Percentiles rank a stretch among this genome's conserved stretches.
phyloP scores from a whole-genome alignment of 2,797 vertebrate genomes.

The Sebastes minor region DNA sequence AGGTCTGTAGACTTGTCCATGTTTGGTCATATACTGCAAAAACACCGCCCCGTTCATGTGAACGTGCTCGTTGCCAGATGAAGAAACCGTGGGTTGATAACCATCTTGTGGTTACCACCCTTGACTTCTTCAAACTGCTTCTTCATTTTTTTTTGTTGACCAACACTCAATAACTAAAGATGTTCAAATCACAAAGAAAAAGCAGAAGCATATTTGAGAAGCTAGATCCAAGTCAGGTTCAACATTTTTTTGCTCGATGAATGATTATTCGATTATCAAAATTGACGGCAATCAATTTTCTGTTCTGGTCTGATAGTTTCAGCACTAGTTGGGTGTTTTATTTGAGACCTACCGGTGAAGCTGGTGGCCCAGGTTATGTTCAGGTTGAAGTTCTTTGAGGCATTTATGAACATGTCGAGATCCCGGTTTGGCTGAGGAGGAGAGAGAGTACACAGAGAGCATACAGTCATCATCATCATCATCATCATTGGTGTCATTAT shows the following conservation, averaged over 20 bases:
- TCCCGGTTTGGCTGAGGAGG: conserved; percentile 92
- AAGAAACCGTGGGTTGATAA: too few species aligned
- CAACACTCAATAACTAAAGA: too few species aligned
- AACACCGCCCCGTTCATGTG: too few species aligned
- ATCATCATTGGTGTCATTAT: background rate
- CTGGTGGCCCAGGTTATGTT: conserved; percentile 98
- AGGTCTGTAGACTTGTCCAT: rapidly evolving
- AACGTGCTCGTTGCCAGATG: too few species aligned
- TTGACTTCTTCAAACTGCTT: background rate
- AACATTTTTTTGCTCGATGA: background rate
- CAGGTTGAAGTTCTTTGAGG: conserved; percentile 99
- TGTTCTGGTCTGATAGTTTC: background rate
- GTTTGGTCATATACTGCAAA: too few species aligned
- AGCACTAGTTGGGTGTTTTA: too few species aligned
- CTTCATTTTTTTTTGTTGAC: background rate
- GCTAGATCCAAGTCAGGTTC: background rate
- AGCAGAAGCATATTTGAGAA: too few species aligned
- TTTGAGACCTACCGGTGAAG: conserved; percentile 87
- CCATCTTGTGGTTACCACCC: too few species aligned
- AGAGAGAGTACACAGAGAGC: background rate
- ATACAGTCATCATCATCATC: background rate
- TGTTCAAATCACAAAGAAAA: rapidly evolving
- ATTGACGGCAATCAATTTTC: background rate
- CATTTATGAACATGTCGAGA: conserved; percentile 98
- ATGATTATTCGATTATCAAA: background rate